Evolutionary conservation across 2,888 invertebrate species (phyloP), one percentile per base, ranked within the genome.

Genomic region (Amblyteles armatorius): DNA sequence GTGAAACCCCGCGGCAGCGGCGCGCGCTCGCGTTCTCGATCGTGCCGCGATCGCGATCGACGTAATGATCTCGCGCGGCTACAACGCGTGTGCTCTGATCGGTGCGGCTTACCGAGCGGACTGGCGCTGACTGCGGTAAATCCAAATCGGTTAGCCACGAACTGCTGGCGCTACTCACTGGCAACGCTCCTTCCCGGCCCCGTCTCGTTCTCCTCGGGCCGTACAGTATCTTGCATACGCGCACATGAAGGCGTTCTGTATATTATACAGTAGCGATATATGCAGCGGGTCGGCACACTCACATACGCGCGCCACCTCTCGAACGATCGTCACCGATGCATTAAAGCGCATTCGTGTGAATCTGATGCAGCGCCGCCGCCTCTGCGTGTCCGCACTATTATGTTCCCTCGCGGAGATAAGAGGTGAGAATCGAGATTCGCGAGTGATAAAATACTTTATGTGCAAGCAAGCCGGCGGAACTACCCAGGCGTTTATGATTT

Each of bases 91-190:
- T 80, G 72, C 82, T 82, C 81, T 72, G 86, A 83, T 77, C 85
- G 87, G 82, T 88, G 88, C 86, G 88, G 85, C 88, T 87, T 88
- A 89, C 88, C 89, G 90, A 90, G 86, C 88, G 87, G 89, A 89
- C 89, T 88, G 89, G 88, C 90, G 89, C 87, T 89, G 88, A 90
- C 89, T 90, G 91, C 88, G 86, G 87, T 86, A 86, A 88, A 86
- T 88, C 86, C 84, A 84, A 88, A 89, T 90, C 88, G 90, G 88
- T 83, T 87, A 71, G 79, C 86, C 86, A 84, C 76, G 78, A 85
- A 82, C 82, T 65, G 33, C 55, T 29, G 67, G 79, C 67, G 74
- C 29, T 69, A 67, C 67, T 80, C 22, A 74, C 74, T 69, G 79
- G 74, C 76, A 76, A 69, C 63, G 78, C 84, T 36, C 78, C 72